Percentiles rank a stretch among this genome's conserved stretches.
Conservation (phyloP, 2,797 vertebrate species). For the Ceyx erithaca region DNA sequence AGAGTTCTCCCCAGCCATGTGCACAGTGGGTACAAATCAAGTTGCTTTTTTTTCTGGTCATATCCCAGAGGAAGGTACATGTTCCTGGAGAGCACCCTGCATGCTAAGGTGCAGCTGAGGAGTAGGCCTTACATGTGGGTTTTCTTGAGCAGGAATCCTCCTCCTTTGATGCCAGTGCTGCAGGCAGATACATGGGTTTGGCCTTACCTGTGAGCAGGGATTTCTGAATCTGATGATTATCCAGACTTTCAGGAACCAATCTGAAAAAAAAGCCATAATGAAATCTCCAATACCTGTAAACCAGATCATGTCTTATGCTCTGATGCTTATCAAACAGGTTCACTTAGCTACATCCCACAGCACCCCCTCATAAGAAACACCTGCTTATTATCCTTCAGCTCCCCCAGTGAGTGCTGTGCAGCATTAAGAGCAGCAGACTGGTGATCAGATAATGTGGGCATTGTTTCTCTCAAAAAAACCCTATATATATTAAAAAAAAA, state of each 20-base stretch:
- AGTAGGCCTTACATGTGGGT: not conserved
- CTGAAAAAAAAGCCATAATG: not conserved
- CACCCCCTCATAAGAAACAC: not conserved
- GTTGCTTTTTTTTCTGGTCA: not conserved
- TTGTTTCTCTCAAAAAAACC: not conserved
- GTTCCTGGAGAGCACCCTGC: not conserved
- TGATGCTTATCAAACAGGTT: not conserved
- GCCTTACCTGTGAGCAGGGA: not conserved
- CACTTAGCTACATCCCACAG: not conserved
- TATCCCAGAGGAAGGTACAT: rapidly evolving
- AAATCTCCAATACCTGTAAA: not conserved
- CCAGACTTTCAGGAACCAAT: not conserved
- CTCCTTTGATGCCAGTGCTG: not conserved
- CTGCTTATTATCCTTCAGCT: not conserved
- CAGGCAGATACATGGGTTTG: not conserved
- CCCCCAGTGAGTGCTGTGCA: not conserved
- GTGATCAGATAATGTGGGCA: not conserved
- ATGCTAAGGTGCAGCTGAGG: not conserved
- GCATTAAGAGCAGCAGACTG: not conserved
- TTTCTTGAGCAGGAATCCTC: not conserved
- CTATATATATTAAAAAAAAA: too few relatives aligned
- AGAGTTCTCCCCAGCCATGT: not conserved
- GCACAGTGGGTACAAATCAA: not conserved
- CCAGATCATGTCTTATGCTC: not conserved
- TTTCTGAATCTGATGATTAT: not conserved